Conservation (phyloP, 2,888 invertebrate species). For the Leptarthrus brevirostris region DNA sequence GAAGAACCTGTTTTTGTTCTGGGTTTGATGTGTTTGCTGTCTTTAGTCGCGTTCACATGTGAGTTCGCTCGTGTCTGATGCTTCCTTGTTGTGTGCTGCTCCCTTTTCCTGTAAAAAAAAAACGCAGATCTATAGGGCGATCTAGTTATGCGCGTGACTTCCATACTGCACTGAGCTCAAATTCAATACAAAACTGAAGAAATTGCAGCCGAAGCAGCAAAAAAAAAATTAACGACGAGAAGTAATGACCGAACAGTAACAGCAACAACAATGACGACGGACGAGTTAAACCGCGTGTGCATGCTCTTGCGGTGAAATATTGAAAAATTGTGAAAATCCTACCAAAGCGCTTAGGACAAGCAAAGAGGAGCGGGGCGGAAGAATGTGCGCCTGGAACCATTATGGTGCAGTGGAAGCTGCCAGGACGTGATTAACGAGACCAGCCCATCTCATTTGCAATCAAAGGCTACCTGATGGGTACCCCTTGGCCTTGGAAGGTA, state of each 20-base stretch:
- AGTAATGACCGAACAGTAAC: neutral
- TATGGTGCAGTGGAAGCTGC: neutral
- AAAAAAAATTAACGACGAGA: neutral
- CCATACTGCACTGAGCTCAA: neutral
- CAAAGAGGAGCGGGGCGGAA: neutral
- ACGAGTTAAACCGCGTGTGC: neutral
- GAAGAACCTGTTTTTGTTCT: neutral
- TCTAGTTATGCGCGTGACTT: slow-evolving; percentile 5
- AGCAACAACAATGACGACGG: too few species aligned
- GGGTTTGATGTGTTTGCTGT: too few species aligned
- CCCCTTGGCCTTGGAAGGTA: too few species aligned
- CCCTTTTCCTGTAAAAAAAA: too few species aligned
- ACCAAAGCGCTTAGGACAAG: neutral
- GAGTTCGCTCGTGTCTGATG: too few species aligned
- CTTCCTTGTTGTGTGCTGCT: too few species aligned
- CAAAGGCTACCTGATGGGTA: neutral
- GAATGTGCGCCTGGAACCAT: neutral
- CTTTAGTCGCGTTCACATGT: too few species aligned
- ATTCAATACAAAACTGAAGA: too few species aligned
- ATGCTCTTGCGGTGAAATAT: neutral
- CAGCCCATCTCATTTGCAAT: slow-evolving; percentile 5
- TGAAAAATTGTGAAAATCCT: neutral
- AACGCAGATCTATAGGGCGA: too few species aligned
- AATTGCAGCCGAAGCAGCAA: neutral
- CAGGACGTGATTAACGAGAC: slow-evolving; percentile 7